These are phyloP conservation scores for Vandiemenella viatica DNA, from an alignment of 2,888 invertebrate genomes.

Conservation along the genomic window DNA sequence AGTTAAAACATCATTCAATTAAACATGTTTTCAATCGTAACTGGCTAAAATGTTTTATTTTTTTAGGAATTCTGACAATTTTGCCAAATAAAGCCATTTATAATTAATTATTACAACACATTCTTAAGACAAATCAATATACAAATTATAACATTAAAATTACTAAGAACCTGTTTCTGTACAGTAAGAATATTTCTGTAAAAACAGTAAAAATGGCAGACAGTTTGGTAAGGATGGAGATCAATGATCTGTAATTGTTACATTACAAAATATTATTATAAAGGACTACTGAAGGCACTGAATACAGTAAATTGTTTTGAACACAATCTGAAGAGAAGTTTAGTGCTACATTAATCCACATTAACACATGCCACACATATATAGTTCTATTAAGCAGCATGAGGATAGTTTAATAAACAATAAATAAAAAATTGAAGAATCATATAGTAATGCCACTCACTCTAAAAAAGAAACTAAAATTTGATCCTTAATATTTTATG, in stretches of 20 bases:
- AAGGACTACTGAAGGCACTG: conserved; percentile 4
- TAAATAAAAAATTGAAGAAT: too few relatives aligned
- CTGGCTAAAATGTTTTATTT: too few relatives aligned
- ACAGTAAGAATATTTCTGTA: conserved; percentile 1
- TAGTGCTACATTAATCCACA: neutral
- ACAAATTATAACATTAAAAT: conserved; percentile 1
- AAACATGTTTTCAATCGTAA: too few relatives aligned
- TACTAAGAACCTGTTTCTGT: neutral
- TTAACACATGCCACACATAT: neutral
- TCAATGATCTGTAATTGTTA: neutral
- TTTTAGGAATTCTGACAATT: neutral
- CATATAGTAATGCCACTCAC: too few relatives aligned
- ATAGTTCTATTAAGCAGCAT: too few relatives aligned
- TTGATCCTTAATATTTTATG: too few relatives aligned
- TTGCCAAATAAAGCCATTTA: neutral
- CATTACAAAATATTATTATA: neutral
- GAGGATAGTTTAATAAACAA: too few relatives aligned
- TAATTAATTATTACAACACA: neutral
- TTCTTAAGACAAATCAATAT: neutral
- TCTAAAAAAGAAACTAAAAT: too few relatives aligned
- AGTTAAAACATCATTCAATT: too few relatives aligned
- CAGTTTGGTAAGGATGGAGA: conserved; percentile 4
- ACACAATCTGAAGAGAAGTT: neutral
- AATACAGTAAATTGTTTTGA: conserved; percentile 1
- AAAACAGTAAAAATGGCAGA: neutral